Percentiles rank a stretch among this genome's conserved stretches.
Conservation (phyloP, 2,888 invertebrate genomes). For the Himalopsyche kuldschensis region DNA sequence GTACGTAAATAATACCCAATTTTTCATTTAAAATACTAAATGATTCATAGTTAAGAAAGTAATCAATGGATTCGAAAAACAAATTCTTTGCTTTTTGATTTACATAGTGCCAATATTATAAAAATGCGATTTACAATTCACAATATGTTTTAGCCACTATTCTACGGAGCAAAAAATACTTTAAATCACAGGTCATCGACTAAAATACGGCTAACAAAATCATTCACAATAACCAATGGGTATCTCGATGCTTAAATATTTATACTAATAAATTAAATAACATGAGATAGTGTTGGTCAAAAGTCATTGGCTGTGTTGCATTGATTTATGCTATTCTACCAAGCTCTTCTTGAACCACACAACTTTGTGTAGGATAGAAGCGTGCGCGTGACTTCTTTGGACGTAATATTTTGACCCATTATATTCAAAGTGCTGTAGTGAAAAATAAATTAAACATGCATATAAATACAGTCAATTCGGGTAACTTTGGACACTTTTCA, state of each 20-base stretch:
- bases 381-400: slow-evolving; percentile 10
- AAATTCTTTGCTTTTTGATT: too few species aligned
- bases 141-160: not conserved
- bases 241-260: slow-evolving; percentile 34
- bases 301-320: slow-evolving; percentile 5
- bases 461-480: too few species aligned
- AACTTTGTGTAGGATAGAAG: slow-evolving; percentile 10
- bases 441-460: too few species aligned
- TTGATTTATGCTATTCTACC: slow-evolving; percentile 26
- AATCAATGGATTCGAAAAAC: too few species aligned
- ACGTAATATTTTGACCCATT: not conserved
- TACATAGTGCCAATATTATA: too few species aligned
- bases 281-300: slow-evolving; percentile 21
- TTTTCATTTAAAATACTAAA: too few species aligned
- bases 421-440: too few species aligned
- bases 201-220: slow-evolving; percentile 21
- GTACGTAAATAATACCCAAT: too few species aligned
- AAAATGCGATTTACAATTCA: too few species aligned
- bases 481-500: too few species aligned
- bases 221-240: slow-evolving; percentile 21
- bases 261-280: slow-evolving; percentile 37
- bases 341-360: slow-evolving; percentile 10
- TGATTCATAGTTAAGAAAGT: too few species aligned
- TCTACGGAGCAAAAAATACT: not conserved
- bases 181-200: not conserved